phyloP scores from a whole-genome alignment of 2,797 vertebrate genomes.

The Danio aesculapii region DNA sequence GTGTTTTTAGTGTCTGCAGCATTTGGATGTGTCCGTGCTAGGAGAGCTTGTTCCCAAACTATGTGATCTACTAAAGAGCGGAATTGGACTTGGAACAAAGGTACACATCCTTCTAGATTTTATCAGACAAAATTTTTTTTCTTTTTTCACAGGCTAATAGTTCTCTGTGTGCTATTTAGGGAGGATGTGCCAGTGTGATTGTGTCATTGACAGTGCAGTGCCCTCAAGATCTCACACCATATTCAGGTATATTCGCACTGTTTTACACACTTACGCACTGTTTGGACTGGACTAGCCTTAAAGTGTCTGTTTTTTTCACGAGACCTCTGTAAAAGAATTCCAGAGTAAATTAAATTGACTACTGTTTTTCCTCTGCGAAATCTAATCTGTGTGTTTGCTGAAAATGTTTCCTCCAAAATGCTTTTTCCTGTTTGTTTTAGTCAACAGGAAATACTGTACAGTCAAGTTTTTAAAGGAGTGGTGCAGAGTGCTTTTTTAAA shows the following conservation, averaged over 20 bases:
- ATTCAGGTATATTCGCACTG: slow-evolving; percentile 82
- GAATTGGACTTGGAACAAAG: slow-evolving; percentile 96
- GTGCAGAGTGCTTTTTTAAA: too few species aligned
- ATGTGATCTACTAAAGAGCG: slow-evolving; percentile 94
- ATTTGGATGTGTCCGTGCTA: slow-evolving; percentile 92
- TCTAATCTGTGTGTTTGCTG: too few species aligned
- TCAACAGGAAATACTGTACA: too few species aligned
- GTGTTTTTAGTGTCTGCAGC: slow-evolving; percentile 90
- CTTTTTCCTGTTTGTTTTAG: too few species aligned
- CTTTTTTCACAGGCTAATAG: neutral
- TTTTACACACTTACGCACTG: too few species aligned
- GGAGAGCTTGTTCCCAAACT: slow-evolving; percentile 92
- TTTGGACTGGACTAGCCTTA: too few species aligned
- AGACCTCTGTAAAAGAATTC: too few species aligned
- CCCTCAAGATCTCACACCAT: slow-evolving; percentile 93
- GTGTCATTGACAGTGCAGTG: slow-evolving; percentile 96
- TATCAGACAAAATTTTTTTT: neutral
- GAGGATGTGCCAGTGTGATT: slow-evolving; percentile 95
- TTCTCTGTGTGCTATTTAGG: slow-evolving; percentile 74
- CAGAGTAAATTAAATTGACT: too few species aligned
- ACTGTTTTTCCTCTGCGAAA: too few species aligned
- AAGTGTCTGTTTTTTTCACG: too few species aligned
- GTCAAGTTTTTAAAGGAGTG: too few species aligned
- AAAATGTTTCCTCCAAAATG: too few species aligned
- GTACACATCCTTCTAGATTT: slow-evolving; percentile 70